Evolutionary conservation across 2,797 vertebrate genomes (phyloP), one percentile per base, ranked within the genome.

Genomic region (Scarus forsteni): DNA sequence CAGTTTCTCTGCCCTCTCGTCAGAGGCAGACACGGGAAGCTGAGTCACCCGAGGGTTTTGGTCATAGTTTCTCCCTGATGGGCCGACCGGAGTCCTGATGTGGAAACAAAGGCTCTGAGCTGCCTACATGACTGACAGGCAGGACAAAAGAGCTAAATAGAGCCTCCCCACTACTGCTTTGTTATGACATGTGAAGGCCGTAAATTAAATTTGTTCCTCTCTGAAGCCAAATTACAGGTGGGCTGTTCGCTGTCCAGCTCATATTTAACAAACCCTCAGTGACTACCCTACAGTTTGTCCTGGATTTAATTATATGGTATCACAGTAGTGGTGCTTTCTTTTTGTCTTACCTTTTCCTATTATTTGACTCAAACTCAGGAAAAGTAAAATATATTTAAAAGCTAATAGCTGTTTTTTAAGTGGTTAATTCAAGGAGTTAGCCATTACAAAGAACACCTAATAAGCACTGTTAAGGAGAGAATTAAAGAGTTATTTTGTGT

Each of bases 121-220:
- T 83, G 86, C 72, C 72, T 34, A 34, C 51, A 53, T 10, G 57
- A 64, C 60, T 90, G 90, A 89, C 88, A 75, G 81, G 16, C 77
- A 78, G 50, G 74, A 80, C 60, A 78, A 44, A 57, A 69, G 56
- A 68, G 51, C 51, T 57, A 79, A 77, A 56, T 38, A 45, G 62
- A 43, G 43, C 75, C 60, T 9, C 45, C 27, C 35, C 8, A 13
- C 11, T 8, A 5, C 39, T 34, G 60, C 57, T 60, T 66, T 76
- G 76, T 65, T 86, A 74, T 91, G 86, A 87, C 81, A 82, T 46
- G 56, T 81, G 80, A 80, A 74, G 66, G 73, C 68, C 45, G 53
- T 49, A 66, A 84, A 88, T 86, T 77, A 45, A 44, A 80, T 85
- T 72, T 69, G 48, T 52, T 53, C 34, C 61, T 27, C 34, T 19